Evolutionary conservation across 2,113 vertebrate species (phyloP).

Genomic region (mouse (Mus musculus)): GRCm39 chr12:10602501-10603000

Average conservation of each 20-base stretch:
- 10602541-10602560: background rate
- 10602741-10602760: constrained; percentile 41
- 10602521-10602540: background rate
- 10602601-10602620: constrained; percentile 35
- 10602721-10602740: constrained; percentile 55
- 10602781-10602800: constrained; percentile 20
- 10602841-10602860: constrained; percentile 71
- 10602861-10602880: constrained; percentile 27
- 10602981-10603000: background rate
- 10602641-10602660: constrained; percentile 57
- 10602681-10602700: constrained; percentile 73
- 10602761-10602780: constrained; percentile 20
- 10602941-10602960: background rate
- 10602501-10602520: constrained; percentile 47
- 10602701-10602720: constrained; percentile 65
- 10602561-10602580: background rate
- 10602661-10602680: constrained; percentile 78
- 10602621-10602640: constrained; percentile 70
- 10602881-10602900: constrained; percentile 48
- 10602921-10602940: background rate
- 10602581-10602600: background rate
- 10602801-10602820: constrained; percentile 56
- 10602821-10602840: constrained; percentile 59
- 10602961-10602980: background rate
- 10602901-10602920: background rate